phyloP scores from a whole-genome alignment of 2,888 invertebrate genomes.

The Thymelicus lineola region DNA sequence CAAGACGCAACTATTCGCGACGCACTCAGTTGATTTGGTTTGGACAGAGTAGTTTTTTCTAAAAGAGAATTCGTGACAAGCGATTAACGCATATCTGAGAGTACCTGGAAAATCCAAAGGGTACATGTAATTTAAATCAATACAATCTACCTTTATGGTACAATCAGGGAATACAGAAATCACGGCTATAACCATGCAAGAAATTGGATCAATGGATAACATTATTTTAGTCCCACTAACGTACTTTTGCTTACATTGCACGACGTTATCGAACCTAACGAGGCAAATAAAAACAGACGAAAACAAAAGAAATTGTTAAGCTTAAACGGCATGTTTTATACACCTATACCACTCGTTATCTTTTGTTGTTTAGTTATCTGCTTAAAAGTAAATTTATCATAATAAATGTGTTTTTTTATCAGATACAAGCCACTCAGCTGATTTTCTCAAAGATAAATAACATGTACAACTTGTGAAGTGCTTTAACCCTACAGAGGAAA shows the following conservation, averaged over 20 bases:
- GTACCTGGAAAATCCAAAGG: neutral
- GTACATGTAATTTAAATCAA: neutral
- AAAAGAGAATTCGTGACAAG: neutral
- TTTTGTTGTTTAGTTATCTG: slow-evolving; percentile 1
- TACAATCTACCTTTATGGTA: neutral
- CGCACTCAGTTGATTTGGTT: slow-evolving; percentile 1
- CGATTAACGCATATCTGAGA: neutral
- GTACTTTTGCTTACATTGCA: slow-evolving; percentile 3
- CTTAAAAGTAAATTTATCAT: slow-evolving; percentile 13
- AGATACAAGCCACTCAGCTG: slow-evolving; percentile 11
- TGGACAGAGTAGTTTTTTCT: neutral
- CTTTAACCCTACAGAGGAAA: neutral
- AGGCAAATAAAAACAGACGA: slow-evolving; percentile 8
- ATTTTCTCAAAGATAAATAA: slow-evolving; percentile 4
- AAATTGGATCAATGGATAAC: slow-evolving; percentile 23
- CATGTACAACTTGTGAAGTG: neutral
- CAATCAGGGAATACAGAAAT: neutral
- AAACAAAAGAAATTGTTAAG: slow-evolving; percentile 3
- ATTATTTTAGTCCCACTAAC: slow-evolving; percentile 18
- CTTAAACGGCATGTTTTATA: neutral
- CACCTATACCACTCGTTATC: neutral
- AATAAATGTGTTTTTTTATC: slow-evolving; percentile 16
- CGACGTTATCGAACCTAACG: slow-evolving; percentile 16
- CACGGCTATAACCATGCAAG: slow-evolving; percentile 16
- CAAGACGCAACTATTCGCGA: neutral